phyloP scores from a whole-genome alignment of 2,113 vertebrate genomes.

The Eurystomus gularis region DNA sequence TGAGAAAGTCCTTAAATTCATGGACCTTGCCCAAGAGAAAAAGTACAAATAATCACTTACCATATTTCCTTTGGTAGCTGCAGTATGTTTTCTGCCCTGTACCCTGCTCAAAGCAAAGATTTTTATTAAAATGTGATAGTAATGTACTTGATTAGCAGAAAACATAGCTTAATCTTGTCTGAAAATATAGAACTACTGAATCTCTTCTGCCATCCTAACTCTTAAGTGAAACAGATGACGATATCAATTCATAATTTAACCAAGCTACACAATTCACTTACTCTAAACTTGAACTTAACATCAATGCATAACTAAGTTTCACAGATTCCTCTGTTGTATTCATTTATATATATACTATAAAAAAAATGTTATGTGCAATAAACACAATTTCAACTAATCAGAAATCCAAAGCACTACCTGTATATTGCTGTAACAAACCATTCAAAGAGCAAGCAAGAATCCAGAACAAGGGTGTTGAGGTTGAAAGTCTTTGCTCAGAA shows the following conservation, averaged over 20 bases:
- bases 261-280: not conserved
- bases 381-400: not conserved
- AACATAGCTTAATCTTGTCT: not conserved
- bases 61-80: not conserved
- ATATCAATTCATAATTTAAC: not conserved
- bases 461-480: not conserved
- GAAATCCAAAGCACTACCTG: not conserved
- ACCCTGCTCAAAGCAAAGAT: not conserved
- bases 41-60: not conserved
- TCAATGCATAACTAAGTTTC: not conserved
- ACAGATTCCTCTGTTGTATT: not conserved
- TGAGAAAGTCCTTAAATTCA: conserved; percentile 18
- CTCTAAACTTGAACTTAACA: not conserved
- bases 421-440: not conserved
- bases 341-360: not conserved
- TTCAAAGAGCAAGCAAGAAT: not conserved
- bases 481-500: not conserved
- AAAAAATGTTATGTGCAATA: not conserved
- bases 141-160: conserved; percentile 5
- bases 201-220: no score
- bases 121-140: not conserved
- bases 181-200: not conserved
- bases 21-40: not conserved
- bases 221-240: no score
- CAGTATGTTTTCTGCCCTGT: not conserved